Conservation (phyloP, 37 sponge, comb jelly and placozoan genomes). For the Cliona cf. orientalis region DNA sequence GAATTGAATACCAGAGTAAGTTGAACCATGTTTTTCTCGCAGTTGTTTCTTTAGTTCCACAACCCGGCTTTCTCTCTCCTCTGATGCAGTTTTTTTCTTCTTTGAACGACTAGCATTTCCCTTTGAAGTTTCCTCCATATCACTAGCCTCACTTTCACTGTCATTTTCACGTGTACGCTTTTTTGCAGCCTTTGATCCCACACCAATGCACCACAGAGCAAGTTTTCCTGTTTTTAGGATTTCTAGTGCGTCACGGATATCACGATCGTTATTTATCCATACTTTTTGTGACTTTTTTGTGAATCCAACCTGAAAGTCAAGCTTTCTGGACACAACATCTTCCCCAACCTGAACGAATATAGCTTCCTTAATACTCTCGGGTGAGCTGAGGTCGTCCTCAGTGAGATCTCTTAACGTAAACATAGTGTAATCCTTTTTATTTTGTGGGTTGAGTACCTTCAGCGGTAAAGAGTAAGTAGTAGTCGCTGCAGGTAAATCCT, state of each 20-base stretch:
- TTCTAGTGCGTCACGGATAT: slow-evolving; percentile 7
- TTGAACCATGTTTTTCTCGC: slow-evolving; percentile 6
- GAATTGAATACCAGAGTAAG: slow-evolving; percentile 15
- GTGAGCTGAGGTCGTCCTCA: slow-evolving; percentile 1
- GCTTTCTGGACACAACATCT: slow-evolving; percentile 9
- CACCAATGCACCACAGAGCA: slow-evolving; percentile 14
- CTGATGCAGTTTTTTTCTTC: slow-evolving; percentile 8
- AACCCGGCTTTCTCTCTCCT: slow-evolving; percentile 8
- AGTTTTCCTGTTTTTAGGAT: slow-evolving; percentile 12
- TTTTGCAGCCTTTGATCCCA: neutral
- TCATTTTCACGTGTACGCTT: neutral
- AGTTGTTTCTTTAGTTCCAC: slow-evolving; percentile 9
- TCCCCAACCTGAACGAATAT: slow-evolving; percentile 22
- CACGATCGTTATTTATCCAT: slow-evolving; percentile 7
- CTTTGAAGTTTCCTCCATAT: neutral
- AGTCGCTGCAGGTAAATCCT: too few species aligned
- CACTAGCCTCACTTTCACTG: slow-evolving; percentile 6
- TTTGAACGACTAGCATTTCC: slow-evolving; percentile 8
- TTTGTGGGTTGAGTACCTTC: too few species aligned
- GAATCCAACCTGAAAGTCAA: slow-evolving; percentile 2
- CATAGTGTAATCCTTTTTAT: too few species aligned
- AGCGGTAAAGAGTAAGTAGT: too few species aligned
- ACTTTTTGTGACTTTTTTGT: slow-evolving; percentile 1
- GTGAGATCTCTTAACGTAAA: slow-evolving; percentile 18
- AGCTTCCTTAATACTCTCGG: neutral